Evolutionary conservation across 30 jellyfish, hydroid and myxozoan species (phyloP).

Genomic region (Calvadosia cruxmelitensis): DNA sequence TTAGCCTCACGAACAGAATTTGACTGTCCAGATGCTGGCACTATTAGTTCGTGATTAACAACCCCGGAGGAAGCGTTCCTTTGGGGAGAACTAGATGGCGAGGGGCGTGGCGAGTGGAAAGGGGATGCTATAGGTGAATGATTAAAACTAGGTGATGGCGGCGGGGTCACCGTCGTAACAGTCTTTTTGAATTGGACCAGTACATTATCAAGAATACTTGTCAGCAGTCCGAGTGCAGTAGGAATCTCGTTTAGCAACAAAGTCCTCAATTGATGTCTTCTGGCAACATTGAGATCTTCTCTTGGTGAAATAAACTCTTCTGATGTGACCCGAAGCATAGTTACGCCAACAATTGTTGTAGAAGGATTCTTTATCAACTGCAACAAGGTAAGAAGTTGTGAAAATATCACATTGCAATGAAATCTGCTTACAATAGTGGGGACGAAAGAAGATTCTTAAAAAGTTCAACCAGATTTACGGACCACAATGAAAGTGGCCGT

Average conservation of each 20-base stretch:
- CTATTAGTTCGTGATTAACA: neutral
- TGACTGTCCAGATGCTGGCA: conserved; percentile 7
- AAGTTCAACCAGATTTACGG: too few species aligned
- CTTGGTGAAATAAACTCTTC: conserved; percentile 96
- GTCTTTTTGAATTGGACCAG: conserved; percentile 24
- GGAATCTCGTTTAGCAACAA: conserved; percentile 50
- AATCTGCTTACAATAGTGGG: too few species aligned
- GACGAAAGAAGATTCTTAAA: too few species aligned
- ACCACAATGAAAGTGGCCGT: too few species aligned
- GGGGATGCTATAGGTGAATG: conserved; percentile 42
- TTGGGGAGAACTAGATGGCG: conserved; percentile 43
- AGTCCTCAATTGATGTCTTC: conserved; percentile 48
- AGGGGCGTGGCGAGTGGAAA: conserved; percentile 55
- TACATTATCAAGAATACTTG: conserved; percentile 46
- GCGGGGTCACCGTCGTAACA: conserved; percentile 65
- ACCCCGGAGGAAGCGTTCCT: conserved; percentile 13
- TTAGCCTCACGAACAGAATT: neutral
- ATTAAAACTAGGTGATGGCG: conserved; percentile 72
- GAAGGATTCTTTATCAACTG: conserved; percentile 46
- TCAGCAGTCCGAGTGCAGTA: conserved; percentile 27
- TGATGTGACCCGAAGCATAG: conserved; percentile 65
- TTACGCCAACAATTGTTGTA: conserved; percentile 65
- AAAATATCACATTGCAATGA: too few species aligned
- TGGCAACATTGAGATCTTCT: conserved; percentile 64
- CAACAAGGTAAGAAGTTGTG: neutral